Base-by-base conservation (phyloP, 2,797 vertebrate species). In the Silurus lanzhouensis region DNA sequence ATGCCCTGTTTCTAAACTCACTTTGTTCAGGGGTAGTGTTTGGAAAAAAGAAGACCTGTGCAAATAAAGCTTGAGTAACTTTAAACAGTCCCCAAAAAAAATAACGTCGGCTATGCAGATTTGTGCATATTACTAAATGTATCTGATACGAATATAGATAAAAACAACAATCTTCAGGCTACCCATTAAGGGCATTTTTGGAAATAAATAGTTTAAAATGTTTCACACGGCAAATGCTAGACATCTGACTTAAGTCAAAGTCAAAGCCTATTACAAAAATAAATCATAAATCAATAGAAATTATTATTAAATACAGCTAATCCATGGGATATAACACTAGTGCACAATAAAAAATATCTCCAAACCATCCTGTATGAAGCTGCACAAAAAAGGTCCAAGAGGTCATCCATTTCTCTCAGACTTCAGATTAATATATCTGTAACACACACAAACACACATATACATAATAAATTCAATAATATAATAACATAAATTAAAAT, bases 41-140 rank as follows among this genome's bases (percentile, higher is more conserved):
- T 75, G 38, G 48, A n/a, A 19, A 12, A 44, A n/a, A 48, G n/a
- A 5, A 13, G 2, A 12, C 2, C 2, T 58, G 60, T 60, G 61
- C 68, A 88, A 74, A 83, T 67, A 60, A 85, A 74, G 60, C 67
- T 19, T 52, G 13, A 60, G 61, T 38, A 75, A 64, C 80, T 81
- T 31, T 74, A 46, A 72, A 81, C 57, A 66, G 57, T 68, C 25
- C 10, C 0, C 60, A 58, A 79, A 52, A 52, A 52, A 52, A 52
- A 52, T 10, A 8, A 52, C 2, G 6, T 52, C 48, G 2, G 8
- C 1, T 52, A 10, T 52, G 48, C 12, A 8, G 10, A 85, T 4
- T 3, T 66, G 19, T 2, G 31, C 6, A 70, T 63, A 19, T 74
- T 4, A 38, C 58, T 64, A 3, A 52, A 77, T 60, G 27, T 20